Conservation (phyloP, 2,113 vertebrate genomes). For the Ursus arctos region DNA sequence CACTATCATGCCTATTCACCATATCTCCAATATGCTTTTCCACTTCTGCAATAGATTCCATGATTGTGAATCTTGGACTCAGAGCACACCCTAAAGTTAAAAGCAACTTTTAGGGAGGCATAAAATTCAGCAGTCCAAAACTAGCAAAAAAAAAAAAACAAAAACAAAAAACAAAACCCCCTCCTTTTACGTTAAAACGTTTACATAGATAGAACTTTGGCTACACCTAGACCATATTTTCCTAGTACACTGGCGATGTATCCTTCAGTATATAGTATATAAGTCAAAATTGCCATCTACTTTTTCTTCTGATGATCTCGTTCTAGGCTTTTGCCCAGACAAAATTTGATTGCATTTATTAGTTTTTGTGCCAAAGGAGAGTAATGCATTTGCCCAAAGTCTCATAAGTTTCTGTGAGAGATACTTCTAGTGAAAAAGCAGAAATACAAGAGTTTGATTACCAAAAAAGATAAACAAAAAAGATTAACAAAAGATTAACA, state of each 20-base stretch:
- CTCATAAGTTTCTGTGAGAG: background rate
- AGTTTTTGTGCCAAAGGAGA: background rate
- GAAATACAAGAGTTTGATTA: constrained; percentile 22
- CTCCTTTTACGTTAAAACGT: background rate
- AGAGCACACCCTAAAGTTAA: constrained; percentile 17
- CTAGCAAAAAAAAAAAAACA: background rate
- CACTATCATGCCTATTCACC: background rate
- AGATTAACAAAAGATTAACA: background rate
- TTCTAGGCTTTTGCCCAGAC: constrained; percentile 26
- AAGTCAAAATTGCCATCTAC: background rate
- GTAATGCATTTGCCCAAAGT: background rate
- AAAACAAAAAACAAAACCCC: background rate
- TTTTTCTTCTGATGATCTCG: background rate
- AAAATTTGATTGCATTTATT: constrained; percentile 25
- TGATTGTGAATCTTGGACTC: background rate
- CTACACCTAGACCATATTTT: background rate
- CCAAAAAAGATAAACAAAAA: background rate
- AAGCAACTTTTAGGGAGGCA: constrained; percentile 17
- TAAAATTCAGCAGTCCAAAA: background rate
- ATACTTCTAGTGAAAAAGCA: constrained; percentile 24
- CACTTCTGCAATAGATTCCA: background rate
- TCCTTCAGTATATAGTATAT: background rate
- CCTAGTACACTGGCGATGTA: background rate
- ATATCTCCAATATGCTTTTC: background rate
- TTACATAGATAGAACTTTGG: constrained; percentile 15